Evolutionary conservation across 2,888 invertebrate species (phyloP).

Genomic region (Noctuana brunneofusca): DNA sequence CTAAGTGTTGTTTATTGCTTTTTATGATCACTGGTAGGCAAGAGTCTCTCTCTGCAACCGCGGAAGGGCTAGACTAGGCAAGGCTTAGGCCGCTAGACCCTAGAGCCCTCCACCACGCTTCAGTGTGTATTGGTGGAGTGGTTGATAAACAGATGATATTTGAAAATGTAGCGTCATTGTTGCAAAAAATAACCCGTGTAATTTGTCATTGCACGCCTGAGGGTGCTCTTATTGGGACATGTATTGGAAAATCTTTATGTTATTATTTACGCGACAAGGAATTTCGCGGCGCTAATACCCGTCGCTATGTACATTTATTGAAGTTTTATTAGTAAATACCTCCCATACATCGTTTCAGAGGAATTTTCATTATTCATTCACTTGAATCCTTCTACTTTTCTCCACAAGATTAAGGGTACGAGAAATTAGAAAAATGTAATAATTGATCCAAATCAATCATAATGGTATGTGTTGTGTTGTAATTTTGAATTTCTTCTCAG

Average conservation of each 20-base stretch:
- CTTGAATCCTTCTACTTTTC: constrained; percentile 9
- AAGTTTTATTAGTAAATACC: constrained; percentile 74
- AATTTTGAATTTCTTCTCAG: neutral
- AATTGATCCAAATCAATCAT: neutral
- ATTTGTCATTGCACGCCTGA: constrained; percentile 38
- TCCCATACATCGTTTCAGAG: constrained; percentile 44
- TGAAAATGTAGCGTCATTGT: neutral
- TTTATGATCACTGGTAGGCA: too few relatives aligned
- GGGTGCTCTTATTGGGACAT: constrained; percentile 58
- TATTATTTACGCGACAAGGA: constrained; percentile 70
- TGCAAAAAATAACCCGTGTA: constrained; percentile 8
- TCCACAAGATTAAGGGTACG: neutral
- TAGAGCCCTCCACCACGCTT: too few relatives aligned
- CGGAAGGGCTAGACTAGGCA: too few relatives aligned
- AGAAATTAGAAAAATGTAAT: neutral
- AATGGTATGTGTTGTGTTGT: neutral
- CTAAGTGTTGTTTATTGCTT: too few relatives aligned
- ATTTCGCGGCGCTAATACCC: constrained; percentile 69
- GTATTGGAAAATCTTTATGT: constrained; percentile 75
- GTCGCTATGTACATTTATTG: constrained; percentile 66
- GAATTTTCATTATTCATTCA: constrained; percentile 44
- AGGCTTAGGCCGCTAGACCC: too few relatives aligned
- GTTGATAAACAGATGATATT: too few relatives aligned
- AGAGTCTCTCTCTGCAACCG: too few relatives aligned
- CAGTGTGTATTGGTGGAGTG: too few relatives aligned